Evolutionary conservation across 2,888 invertebrate species (phyloP).

Genomic region (Hypomecis atomaria): DNA sequence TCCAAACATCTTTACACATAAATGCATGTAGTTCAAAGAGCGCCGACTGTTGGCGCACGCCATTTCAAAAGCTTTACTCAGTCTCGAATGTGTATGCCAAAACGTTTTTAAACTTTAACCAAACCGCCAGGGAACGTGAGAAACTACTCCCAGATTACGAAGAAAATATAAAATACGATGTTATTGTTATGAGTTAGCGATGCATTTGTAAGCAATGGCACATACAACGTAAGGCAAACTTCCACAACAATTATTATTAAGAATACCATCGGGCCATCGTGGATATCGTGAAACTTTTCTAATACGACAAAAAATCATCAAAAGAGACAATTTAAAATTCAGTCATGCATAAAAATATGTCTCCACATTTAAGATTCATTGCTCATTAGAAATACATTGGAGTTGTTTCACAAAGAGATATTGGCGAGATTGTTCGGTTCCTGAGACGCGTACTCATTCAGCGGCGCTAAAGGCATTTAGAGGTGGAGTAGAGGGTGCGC

Average conservation of each 20-base stretch:
- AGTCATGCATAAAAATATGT: conserved; percentile 41
- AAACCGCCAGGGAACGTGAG: conserved; percentile 43
- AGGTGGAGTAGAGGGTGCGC: conserved; percentile 65
- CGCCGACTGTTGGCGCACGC: conserved; percentile 55
- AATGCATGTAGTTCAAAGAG: conserved; percentile 54
- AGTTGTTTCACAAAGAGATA: conserved; percentile 58
- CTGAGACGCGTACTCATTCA: conserved; percentile 61
- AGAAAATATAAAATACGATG: conserved; percentile 38
- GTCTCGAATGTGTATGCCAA: conserved; percentile 54
- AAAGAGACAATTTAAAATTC: conserved; percentile 1
- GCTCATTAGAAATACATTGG: conserved; percentile 60
- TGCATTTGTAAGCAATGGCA: conserved; percentile 18
- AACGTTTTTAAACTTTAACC: conserved; percentile 54
- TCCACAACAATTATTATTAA: not conserved
- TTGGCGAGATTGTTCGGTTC: conserved; percentile 61
- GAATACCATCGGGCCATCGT: not conserved
- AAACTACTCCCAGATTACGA: conserved; percentile 44
- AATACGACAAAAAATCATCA: not conserved
- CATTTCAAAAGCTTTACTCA: conserved; percentile 57
- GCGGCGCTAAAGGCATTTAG: conserved; percentile 68
- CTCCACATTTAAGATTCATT: conserved; percentile 55
- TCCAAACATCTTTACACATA: conserved; percentile 45
- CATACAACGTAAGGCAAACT: not conserved
- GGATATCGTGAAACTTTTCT: not conserved
- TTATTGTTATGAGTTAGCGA: conserved; percentile 17